Base-by-base conservation (phyloP, 2,888 invertebrate genomes). In the Pegoplata infirma region DNA sequence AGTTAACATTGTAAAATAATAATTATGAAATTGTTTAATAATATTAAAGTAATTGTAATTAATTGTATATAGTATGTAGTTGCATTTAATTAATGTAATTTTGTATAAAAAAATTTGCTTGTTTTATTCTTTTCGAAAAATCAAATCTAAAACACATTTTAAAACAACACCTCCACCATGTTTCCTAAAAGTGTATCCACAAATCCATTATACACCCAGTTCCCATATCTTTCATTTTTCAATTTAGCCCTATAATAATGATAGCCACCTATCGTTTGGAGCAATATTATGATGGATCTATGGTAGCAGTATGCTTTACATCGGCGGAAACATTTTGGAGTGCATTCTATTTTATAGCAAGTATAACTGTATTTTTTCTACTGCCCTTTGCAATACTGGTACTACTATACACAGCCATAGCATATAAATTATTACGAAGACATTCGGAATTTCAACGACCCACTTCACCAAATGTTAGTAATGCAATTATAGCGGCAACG, bases 281-380 rank as follows among this genome's bases (percentile, higher is more conserved):
- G 84, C 91, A 92, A 49, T 95, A 95, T 89, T 91, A 92, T 78
- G 95, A 96, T 84, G 94, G 94, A 40, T 91, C 86, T 7, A 84
- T 85, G 36, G 94, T 93, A 2, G 93, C 95, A 2, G 94, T 94
- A 55, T 97, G 97, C 89, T 92, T 94, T 85, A 96, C 95, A n/a
- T 92, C 93, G 84, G 95, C 94, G 5, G 93, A 94, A 86, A 93
- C 93, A 74, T 92, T 93, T 85, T 95, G 96, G 94, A 92, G 94
- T 53, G 93, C 94, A 17, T 90, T 94, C 58, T 97, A 95, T 91
- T 95, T 96, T 91, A 91, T 96, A 82, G 92, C 93, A 81, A 94
- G 94, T 84, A 95, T 96, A 83, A 92, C 94, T 0, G 84, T 96
- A 69, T 97, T 98, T 91, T 97, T 97, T 91, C 92, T 95, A 83